Evolutionary conservation across 2,797 vertebrate genomes (phyloP).

Genomic region (Phrynocephalus guinanensis): DNA sequence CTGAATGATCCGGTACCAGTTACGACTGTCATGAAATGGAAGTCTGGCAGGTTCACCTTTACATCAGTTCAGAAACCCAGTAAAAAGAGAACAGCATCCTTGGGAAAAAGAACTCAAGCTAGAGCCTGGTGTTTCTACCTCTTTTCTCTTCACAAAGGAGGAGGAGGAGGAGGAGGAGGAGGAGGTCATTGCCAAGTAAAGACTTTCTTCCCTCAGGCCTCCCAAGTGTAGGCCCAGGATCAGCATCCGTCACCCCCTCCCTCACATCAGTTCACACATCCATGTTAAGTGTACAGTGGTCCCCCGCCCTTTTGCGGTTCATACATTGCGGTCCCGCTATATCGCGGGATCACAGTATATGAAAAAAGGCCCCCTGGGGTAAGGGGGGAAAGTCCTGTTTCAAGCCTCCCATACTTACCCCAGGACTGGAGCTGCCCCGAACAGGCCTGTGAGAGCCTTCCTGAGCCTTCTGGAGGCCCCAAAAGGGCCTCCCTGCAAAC

Average conservation of each 20-base stretch:
- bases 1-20: not conserved
- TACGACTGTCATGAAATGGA: not conserved
- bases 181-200: not conserved
- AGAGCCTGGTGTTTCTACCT: not conserved
- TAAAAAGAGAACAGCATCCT: not conserved
- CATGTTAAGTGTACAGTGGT: not conserved
- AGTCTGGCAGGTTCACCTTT: not conserved
- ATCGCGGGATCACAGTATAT: too few relatives aligned
- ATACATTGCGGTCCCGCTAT: too few relatives aligned
- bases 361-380: too few relatives aligned
- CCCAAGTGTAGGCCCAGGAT: not conserved
- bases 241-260: not conserved
- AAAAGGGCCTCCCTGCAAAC: too few relatives aligned
- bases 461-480: too few relatives aligned
- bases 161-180: too few relatives aligned
- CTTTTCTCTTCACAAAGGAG: not conserved
- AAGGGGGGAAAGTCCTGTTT: too few relatives aligned
- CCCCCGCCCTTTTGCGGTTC: too few relatives aligned
- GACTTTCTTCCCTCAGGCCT: not conserved
- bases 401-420: too few relatives aligned
- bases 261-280: not conserved
- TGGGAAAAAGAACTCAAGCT: not conserved
- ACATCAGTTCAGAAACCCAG: not conserved
- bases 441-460: too few relatives aligned
- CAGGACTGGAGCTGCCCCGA: too few relatives aligned